Evolutionary conservation across 2,113 vertebrate species (phyloP), one percentile per base, ranked within the genome.

Genomic region (Rhinoptilus africanus): DNA sequence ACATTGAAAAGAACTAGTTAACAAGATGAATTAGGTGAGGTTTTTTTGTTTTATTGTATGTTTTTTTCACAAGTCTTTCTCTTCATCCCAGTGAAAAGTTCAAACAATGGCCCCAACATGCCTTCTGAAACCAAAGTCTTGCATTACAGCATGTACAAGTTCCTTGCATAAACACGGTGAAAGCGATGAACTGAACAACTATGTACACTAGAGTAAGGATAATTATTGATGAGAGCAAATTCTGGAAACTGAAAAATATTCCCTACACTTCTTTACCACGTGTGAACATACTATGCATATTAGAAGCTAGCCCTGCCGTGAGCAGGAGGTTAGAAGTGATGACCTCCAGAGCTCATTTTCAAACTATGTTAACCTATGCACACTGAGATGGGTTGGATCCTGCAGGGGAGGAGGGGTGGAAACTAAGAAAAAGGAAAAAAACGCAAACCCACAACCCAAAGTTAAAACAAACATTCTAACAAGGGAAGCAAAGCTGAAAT

Each of bases 11-110:
- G 28, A 85, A 60, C 18, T 41, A 39, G 8, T 37, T 77, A 64
- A 66, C 28, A 77, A 37, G 60, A 48, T 21, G 88, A 60, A 69
- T 37, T 0, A 41, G 24, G 11, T 6, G 0, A n/a, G n/a, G 0
- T 2, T 41, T 30, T 24, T 43, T 32, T 48, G 14, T 23, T 73
- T 85, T 74, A 62, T 12, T 56, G 9, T 10, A 69, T 12, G 14
- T 14, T 16, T 78, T 74, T 48, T 74, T 62, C 14, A 30, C 12
- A 71, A 50, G 9, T 84, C 9, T 82, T 39, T 48, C 9, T 60
- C 50, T 73, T 88, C 28, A 39, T 64, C 14, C 16, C 35, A 27
- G 4, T 54, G 28, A 85, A 85, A 50, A 85, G 64, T 47, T 50
- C 56, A 91, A 57, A 19, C n/a, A 63, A 34, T 18, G 27, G 10